Conservation (phyloP, 2,797 vertebrate species). For the Bryconaethiops microstoma region DNA sequence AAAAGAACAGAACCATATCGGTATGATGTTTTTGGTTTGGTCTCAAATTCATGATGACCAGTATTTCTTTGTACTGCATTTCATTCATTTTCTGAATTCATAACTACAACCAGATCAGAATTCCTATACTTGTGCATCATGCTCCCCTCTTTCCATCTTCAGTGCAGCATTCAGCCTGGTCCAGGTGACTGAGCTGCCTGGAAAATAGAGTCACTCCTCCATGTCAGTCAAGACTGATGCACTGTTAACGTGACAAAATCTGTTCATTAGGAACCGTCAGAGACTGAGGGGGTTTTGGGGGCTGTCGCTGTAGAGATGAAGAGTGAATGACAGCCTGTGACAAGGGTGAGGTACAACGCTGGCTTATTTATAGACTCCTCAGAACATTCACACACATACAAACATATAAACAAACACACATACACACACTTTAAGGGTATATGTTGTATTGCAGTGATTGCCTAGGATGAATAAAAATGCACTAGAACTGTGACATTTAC, state of each 20-base stretch:
- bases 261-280: slow-evolving; percentile 3
- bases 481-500: neutral
- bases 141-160: neutral
- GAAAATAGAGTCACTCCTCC: neutral
- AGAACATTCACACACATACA: neutral
- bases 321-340: slow-evolving; percentile 6
- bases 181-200: neutral
- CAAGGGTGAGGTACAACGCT: neutral
- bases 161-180: neutral
- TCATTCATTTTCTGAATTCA: too few relatives aligned
- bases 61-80: too few relatives aligned
- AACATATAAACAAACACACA: too few relatives aligned
- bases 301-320: slow-evolving; percentile 4
- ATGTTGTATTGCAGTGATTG: neutral
- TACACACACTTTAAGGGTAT: neutral
- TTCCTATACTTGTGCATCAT: neutral
- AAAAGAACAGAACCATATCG: too few relatives aligned
- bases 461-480: neutral
- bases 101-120: too few relatives aligned
- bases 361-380: neutral
- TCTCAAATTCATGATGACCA: too few relatives aligned
- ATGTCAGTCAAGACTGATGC: neutral
- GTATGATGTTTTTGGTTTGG: too few relatives aligned
- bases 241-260: neutral
- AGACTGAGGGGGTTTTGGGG: slow-evolving; percentile 7